Percentiles rank a stretch among this genome's conserved stretches.
phyloP scores from a whole-genome alignment of 2,797 vertebrate species.

The Poeciliopsis gracilis region DNA sequence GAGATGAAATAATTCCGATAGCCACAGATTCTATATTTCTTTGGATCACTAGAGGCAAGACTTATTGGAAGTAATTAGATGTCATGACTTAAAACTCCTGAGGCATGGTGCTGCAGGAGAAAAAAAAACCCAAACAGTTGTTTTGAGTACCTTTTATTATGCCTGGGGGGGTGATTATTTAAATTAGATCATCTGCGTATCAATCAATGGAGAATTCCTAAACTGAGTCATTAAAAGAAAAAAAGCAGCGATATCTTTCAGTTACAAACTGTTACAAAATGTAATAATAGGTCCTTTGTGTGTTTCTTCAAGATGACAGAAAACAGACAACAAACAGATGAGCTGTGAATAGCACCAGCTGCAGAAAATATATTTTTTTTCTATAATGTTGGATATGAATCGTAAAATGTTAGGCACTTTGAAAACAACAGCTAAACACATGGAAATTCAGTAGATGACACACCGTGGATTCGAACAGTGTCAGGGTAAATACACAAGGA shows the following conservation, averaged over 20 bases:
- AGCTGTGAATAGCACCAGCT: constrained; percentile 50
- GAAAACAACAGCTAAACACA: constrained; percentile 37
- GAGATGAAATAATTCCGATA: not conserved
- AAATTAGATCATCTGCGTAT: not conserved
- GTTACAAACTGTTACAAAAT: not conserved
- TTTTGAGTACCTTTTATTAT: not conserved
- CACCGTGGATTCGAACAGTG: constrained; percentile 44
- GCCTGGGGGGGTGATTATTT: not conserved
- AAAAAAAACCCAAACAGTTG: not conserved
- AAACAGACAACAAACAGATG: constrained; percentile 45
- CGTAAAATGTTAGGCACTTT: constrained; percentile 27
- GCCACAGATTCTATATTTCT: not conserved
- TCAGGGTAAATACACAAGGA: constrained; percentile 55
- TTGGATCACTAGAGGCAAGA: not conserved
- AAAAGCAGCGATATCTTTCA: not conserved
- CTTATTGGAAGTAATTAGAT: not conserved
- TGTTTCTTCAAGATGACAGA: constrained; percentile 14
- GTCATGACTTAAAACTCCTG: not conserved
- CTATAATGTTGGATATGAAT: constrained; percentile 38
- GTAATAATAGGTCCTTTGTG: not conserved
- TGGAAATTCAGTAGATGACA: constrained; percentile 45
- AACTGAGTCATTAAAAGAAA: not conserved
- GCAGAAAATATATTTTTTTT: constrained; percentile 45
- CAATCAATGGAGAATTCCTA: not conserved
- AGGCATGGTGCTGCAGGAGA: not conserved